A percentile compares a stretch with the other conserved stretches of the same genome.
These are phyloP conservation scores for Bombus polaris DNA, from an alignment of 1,140 invertebrate species.

Conservation along the genomic window DNA sequence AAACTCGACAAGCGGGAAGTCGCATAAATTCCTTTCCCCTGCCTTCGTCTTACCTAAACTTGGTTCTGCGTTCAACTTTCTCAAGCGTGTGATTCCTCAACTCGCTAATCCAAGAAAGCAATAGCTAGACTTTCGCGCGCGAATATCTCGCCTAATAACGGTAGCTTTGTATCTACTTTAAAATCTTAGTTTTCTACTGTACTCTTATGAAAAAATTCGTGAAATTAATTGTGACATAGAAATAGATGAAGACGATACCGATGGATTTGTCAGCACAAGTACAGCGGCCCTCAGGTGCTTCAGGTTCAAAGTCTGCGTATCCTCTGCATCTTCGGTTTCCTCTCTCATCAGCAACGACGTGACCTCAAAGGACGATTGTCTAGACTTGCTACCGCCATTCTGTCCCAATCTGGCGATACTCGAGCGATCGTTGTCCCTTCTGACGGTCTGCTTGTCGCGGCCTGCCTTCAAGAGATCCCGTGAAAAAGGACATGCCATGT, in stretches of 20 bases:
- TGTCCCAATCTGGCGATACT: slow-evolving; percentile 45
- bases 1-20: slow-evolving; percentile 1
- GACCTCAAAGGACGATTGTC: slow-evolving; percentile 83
- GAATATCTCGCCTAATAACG: too few relatives aligned
- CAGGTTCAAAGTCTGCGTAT: slow-evolving; percentile 84
- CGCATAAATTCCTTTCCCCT: slow-evolving; percentile 1
- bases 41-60: not conserved
- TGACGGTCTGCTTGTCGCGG: slow-evolving; percentile 37
- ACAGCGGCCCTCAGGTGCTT: slow-evolving; percentile 84
- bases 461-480: slow-evolving; percentile 67
- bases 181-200: too few relatives aligned
- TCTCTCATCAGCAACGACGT: slow-evolving; percentile 77
- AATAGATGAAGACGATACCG: slow-evolving; percentile 77
- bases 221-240: not conserved
- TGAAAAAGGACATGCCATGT: slow-evolving; percentile 81
- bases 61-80: not conserved
- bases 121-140: not conserved
- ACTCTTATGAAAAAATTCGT: too few relatives aligned
- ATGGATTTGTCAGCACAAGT: slow-evolving; percentile 83
- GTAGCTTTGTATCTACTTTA: too few relatives aligned
- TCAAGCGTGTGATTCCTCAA: not conserved
- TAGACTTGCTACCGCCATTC: slow-evolving; percentile 71
- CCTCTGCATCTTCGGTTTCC: slow-evolving; percentile 82
- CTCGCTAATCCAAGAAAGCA: not conserved
- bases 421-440: slow-evolving; percentile 55